These are phyloP conservation scores for Propithecus perrieri DNA, from an alignment of 2,797 vertebrate genomes.

Conservation along the genomic window DNA sequence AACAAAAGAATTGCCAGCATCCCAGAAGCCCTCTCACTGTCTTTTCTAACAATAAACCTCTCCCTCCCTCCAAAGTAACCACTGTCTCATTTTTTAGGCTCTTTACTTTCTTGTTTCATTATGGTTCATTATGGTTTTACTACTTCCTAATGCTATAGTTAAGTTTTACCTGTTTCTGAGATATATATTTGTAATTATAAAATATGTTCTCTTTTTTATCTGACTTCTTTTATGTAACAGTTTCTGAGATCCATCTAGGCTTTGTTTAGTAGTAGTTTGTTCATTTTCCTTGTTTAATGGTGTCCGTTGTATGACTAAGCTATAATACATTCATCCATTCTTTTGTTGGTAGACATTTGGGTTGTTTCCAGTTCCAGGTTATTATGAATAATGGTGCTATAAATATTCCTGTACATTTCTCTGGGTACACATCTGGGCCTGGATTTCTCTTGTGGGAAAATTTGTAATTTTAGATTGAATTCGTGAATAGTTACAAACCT, in stretches of 20 bases:
- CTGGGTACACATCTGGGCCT: neutral
- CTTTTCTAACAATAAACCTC: neutral
- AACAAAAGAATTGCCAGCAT: neutral
- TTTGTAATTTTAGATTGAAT: conserved; percentile 31
- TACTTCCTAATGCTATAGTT: neutral
- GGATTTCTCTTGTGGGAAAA: conserved; percentile 3
- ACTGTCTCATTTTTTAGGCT: neutral
- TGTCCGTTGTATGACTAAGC: neutral
- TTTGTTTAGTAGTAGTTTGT: neutral
- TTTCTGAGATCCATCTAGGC: neutral
- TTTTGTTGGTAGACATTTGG: neutral
- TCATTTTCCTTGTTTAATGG: neutral
- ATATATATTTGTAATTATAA: neutral
- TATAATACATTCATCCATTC: neutral
- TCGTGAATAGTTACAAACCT: neutral
- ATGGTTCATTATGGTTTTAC: neutral
- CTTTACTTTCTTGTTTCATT: neutral
- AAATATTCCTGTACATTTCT: neutral
- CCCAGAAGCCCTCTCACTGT: neutral
- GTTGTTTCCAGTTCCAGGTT: neutral
- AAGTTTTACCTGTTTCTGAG: neutral
- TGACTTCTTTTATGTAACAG: neutral
- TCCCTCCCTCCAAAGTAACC: neutral
- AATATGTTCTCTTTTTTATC: neutral
- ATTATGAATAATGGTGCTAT: neutral